Evolutionary conservation across 1,140 invertebrate genomes (phyloP).

Genomic region (Phthorimaea operculella): DNA sequence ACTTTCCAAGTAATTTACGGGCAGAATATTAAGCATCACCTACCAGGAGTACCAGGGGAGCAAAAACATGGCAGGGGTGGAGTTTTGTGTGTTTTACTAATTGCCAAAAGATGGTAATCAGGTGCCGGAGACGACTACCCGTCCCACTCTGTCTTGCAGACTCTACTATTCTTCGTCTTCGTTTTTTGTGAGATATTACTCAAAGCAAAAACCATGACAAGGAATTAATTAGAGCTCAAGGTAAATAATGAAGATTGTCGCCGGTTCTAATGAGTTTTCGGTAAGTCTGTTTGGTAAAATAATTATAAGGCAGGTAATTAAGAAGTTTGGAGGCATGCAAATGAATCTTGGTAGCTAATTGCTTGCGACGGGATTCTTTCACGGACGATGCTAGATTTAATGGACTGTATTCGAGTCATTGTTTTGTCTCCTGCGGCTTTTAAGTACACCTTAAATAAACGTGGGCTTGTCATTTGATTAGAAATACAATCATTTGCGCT

Average conservation of each 20-base stretch:
- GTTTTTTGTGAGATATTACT: conserved; percentile 50
- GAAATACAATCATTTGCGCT: no score
- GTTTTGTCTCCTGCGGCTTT: background rate
- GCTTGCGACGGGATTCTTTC: conserved; percentile 2
- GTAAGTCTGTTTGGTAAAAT: conserved; percentile 48
- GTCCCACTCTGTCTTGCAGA: conserved; percentile 26
- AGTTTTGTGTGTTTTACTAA: conserved; percentile 71
- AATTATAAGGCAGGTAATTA: conserved; percentile 58
- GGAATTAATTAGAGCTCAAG: conserved; percentile 67
- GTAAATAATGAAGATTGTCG: conserved; percentile 68
- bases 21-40: conserved; percentile 62
- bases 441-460: background rate
- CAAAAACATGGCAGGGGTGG: conserved; percentile 62
- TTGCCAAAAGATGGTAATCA: conserved; percentile 70
- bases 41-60: conserved; percentile 66
- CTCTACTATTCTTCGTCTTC: conserved; percentile 22
- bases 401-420: background rate
- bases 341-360: conserved; percentile 30
- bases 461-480: no score
- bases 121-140: conserved; percentile 42
- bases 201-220: conserved; percentile 69
- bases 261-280: conserved; percentile 61
- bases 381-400: background rate
- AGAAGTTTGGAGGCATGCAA: conserved; percentile 39
- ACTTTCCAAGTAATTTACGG: conserved; percentile 65